Evolutionary conservation across 2,797 vertebrate genomes (phyloP).

Genomic region (Acanthurus lineatus): DNA sequence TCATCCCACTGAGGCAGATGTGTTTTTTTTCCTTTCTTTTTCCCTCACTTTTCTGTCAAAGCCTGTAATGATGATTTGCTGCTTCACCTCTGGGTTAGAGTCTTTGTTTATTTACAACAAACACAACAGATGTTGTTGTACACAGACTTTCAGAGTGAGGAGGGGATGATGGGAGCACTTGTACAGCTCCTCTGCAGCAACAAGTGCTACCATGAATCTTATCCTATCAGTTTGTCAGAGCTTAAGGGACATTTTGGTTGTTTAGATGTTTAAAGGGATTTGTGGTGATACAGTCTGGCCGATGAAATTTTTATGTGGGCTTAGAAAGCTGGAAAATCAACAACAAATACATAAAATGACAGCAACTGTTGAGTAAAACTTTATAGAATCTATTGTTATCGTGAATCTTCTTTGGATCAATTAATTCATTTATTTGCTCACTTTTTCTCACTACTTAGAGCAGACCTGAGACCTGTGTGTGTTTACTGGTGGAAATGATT

Average conservation of each 20-base stretch:
- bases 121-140: slow-evolving; percentile 4
- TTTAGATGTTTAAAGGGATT: background rate
- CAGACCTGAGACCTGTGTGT: too few relatives aligned
- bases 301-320: background rate
- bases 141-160: background rate
- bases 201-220: background rate
- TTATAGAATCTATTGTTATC: too few relatives aligned
- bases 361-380: background rate
- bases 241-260: background rate
- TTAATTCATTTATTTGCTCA: too few relatives aligned
- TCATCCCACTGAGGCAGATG: background rate
- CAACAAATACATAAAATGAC: background rate
- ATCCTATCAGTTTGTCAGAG: background rate
- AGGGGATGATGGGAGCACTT: background rate
- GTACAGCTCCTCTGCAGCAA: background rate
- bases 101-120: slow-evolving; percentile 2
- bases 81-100: slow-evolving; percentile 3
- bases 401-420: too few relatives aligned
- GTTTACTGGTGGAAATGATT: background rate
- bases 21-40: background rate
- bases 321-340: too few relatives aligned
- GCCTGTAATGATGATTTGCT: background rate
- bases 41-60: background rate
- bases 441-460: too few relatives aligned
- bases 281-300: background rate